Conservation (phyloP, 2,113 vertebrate genomes). For the Saiga tatarica region DNA sequence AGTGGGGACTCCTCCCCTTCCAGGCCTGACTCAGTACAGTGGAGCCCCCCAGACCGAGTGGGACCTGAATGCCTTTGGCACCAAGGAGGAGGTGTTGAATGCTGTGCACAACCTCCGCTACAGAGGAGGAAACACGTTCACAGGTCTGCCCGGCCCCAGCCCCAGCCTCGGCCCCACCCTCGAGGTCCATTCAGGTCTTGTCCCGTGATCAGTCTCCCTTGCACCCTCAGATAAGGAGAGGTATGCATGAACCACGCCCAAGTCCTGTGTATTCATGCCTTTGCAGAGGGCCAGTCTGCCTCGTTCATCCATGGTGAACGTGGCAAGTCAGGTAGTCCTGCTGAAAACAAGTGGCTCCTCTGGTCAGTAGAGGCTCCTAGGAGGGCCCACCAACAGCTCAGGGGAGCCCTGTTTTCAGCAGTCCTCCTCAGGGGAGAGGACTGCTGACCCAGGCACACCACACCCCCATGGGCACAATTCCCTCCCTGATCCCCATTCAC, state of each 20-base stretch:
- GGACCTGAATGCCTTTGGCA: constrained; percentile 88
- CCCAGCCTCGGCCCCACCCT: not conserved
- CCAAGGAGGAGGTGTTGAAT: constrained; percentile 88
- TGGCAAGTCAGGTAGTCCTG: not conserved
- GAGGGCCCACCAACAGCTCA: not conserved
- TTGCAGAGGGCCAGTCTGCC: not conserved
- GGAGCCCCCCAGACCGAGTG: constrained; percentile 94
- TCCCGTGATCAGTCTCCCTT: not conserved
- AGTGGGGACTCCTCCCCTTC: not conserved
- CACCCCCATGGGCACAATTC: no score
- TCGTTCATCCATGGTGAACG: not conserved
- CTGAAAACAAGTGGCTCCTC: not conserved
- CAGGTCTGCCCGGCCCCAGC: constrained; percentile 81
- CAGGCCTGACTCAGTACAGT: constrained; percentile 96
- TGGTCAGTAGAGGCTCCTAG: not conserved
- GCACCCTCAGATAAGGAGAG: not conserved
- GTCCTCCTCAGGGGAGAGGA: not conserved
- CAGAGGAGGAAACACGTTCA: constrained; percentile 95
- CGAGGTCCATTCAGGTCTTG: not conserved
- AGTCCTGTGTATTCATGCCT: not conserved
- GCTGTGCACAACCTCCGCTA: constrained; percentile 88
- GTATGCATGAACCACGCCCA: rapidly evolving
- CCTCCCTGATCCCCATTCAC: not conserved
- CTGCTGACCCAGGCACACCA: not conserved
- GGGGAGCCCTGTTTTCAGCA: not conserved